Evolutionary conservation across 1,140 invertebrate genomes (phyloP), one percentile per base, ranked within the genome.

Genomic region (Neodiprion pinetum): DNA sequence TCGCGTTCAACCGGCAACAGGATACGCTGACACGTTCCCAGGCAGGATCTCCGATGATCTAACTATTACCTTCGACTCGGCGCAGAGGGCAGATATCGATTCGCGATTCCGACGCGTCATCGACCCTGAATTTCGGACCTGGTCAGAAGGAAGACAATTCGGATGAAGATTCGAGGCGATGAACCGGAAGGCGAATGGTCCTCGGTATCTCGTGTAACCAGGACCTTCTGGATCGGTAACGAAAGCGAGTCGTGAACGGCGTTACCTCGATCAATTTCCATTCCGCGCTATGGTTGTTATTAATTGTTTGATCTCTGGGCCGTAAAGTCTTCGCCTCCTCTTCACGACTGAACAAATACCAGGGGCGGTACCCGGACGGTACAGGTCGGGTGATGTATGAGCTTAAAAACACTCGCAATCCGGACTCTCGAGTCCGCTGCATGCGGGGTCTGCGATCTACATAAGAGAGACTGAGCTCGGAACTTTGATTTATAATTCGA

Each of bases 301-400:
- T 88, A 87, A 88, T 87, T 88, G 86, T 87, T 86, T 86, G 85
- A 87, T 86, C 86, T 86, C 81, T 77, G 81, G 50, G 50, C 84
- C 82, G 86, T 83, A 85, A 53, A 53, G 50, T 85, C 84, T 81
- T 84, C 81, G 79, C 83, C 85, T 83, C 82, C 83, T 81, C 79
- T 81, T 83, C 83, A 85, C 85, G 84, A 86, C 86, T 88, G 87
- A 88, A 85, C 86, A 88, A 88, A 88, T 87, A 88, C 86, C 75
- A 82, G 84, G 85, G 86, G 86, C 85, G 86, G 17, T 88, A 83
- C 85, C 85, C 83, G 80, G 17, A 21, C 17, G 17, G 17, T 21
- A 21, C 75, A 76, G 53, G 50, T 11, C 74, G 76, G 74, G 81
- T 88, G 86, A 88, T 87, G 84, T 88, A 88, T 82, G 85, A 87